phyloP scores from a whole-genome alignment of 2,113 vertebrate genomes.

The Scomber colias region DNA sequence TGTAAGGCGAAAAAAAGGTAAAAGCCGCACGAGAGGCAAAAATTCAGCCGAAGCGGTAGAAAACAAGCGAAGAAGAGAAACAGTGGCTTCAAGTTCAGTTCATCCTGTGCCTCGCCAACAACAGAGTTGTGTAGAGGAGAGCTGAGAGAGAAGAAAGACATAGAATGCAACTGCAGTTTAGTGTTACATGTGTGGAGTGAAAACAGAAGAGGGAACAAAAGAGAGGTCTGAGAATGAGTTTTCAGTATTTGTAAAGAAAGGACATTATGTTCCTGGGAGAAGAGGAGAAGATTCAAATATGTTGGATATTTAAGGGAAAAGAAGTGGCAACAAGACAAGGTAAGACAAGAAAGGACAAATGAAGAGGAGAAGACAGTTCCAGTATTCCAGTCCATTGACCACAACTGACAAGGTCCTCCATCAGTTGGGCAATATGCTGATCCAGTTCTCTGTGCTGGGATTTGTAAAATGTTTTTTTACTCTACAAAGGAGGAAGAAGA shows the following conservation, averaged over 20 bases:
- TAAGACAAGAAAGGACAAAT: conserved; percentile 36
- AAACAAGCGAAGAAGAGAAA: not conserved
- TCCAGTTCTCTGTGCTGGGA: conserved; percentile 29
- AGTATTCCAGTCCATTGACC: conserved; percentile 53
- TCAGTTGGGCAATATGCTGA: conserved; percentile 48
- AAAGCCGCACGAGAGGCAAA: not conserved
- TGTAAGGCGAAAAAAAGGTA: not conserved
- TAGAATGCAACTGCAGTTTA: not conserved
- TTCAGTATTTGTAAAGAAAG: not conserved
- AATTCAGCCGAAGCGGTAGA: not conserved
- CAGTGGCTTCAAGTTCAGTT: conserved; percentile 8
- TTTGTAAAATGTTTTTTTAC: conserved; percentile 11
- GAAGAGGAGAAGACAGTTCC: conserved; percentile 37
- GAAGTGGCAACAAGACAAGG: conserved; percentile 1
- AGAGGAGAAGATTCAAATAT: conserved; percentile 3
- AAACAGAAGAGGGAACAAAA: conserved; percentile 23
- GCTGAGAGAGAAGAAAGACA: not conserved
- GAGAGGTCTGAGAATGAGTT: not conserved
- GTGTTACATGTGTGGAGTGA: not conserved
- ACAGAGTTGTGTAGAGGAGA: conserved; percentile 19
- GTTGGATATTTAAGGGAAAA: conserved; percentile 1
- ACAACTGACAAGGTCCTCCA: conserved; percentile 51
- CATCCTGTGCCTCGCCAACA: not conserved
- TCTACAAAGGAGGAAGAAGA: not conserved
- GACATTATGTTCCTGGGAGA: not conserved